Evolutionary conservation across 2,797 vertebrate species (phyloP).

Genomic region (Calcarius lapponicus): DNA sequence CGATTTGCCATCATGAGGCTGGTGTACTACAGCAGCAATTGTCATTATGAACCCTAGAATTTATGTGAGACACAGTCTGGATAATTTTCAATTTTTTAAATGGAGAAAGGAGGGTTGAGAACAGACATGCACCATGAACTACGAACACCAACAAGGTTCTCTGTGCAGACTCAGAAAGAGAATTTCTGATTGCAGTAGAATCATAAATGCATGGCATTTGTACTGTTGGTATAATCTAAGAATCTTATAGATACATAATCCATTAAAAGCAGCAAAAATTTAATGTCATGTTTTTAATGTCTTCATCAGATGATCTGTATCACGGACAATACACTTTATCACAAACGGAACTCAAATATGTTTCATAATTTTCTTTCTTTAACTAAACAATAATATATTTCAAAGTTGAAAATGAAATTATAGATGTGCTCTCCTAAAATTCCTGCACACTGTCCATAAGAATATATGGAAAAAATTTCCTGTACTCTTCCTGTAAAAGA

Average conservation of each 20-base stretch:
- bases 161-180: neutral
- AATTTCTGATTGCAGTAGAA: neutral
- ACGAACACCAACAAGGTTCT: neutral
- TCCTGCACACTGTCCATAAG: neutral
- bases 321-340: neutral
- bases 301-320: neutral
- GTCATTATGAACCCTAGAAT: neutral
- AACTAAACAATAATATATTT: neutral
- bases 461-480: neutral
- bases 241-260: neutral
- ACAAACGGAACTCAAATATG: neutral
- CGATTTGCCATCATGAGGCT: neutral
- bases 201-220: neutral
- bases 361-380: neutral
- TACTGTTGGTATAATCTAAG: neutral
- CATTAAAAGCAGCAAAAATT: neutral
- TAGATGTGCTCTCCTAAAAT: neutral
- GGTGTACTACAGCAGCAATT: neutral
- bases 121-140: neutral
- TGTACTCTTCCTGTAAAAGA: neutral
- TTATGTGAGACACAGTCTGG: neutral
- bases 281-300: neutral
- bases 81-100: neutral
- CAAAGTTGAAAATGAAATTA: neutral
- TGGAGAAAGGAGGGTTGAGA: neutral